Conservation (phyloP, 2,888 invertebrate species). For the Lacanobia wlatinum region DNA sequence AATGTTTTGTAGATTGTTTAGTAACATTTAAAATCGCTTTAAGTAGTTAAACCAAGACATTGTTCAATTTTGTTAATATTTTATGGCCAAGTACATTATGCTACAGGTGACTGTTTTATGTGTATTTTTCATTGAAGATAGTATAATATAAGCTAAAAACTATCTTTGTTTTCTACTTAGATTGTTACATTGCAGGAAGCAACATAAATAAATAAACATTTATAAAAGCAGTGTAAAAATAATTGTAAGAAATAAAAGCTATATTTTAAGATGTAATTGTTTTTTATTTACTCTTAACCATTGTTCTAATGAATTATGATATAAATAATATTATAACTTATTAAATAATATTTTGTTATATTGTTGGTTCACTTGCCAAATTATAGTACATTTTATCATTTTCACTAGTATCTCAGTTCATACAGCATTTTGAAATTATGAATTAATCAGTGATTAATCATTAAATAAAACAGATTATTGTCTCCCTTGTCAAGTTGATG, state of each 20-base stretch:
- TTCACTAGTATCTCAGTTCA: no score
- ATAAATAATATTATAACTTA: conserved; percentile 33
- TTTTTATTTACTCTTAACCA: conserved; percentile 52
- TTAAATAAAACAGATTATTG: no score
- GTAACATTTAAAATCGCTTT: background rate
- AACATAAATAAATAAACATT: no score
- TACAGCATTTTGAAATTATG: no score
- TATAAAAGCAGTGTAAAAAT: conserved; percentile 32
- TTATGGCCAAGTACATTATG: no score
- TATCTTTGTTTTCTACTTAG: background rate
- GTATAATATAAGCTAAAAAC: background rate
- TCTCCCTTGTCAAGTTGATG: no score
- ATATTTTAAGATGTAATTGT: conserved; percentile 55
- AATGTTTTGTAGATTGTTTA: background rate
- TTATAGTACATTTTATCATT: no score
- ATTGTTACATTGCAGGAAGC: conserved; percentile 18
- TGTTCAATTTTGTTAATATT: background rate
- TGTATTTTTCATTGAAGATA: background rate
- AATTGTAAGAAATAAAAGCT: conserved; percentile 54
- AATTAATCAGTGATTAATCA: no score
- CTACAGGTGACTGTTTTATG: background rate
- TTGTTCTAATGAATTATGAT: conserved; percentile 18
- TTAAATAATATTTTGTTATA: conserved; percentile 4
- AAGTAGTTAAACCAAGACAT: background rate
- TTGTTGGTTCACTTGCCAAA: no score